Base-by-base conservation (phyloP, 1,140 invertebrate genomes). In the Delia radicum region DNA sequence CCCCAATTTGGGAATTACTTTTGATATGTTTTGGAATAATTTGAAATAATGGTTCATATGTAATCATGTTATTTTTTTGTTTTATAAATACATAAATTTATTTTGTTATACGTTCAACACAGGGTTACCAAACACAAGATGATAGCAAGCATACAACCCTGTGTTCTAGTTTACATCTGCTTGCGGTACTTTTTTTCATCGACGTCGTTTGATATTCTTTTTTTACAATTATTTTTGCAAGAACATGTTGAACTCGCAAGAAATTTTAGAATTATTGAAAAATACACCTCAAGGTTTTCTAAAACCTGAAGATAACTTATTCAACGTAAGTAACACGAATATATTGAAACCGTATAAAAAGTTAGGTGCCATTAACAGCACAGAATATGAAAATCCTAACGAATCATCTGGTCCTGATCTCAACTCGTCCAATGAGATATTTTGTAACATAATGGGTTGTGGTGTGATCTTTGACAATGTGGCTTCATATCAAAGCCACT, bases 331-430 rank as follows among this genome's bases (percentile, higher is more conserved):
- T 15, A 75, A 77, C 27, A 2, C 31, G 27, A 46, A 18, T 13
- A 18, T 75, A 2, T 21, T 77, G n/a, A n/a, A 37, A 21, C 12
- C 69, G 7, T 84, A 76, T 62, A 81, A 76, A 33, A 84, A 84
- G 33, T 75, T 81, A 0, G 82, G 82, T 3, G 80, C 83, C 7
- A 55, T 84, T 1, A 76, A 79, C 3, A 78, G 80, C 33, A 26
- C 71, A 3, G 79, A 82, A 10, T 80, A 81, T 0, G 73, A 79
- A 6, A 48, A 28, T 8, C 28, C 77, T n/a, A 65, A 76, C 18
- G 67, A 48, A 26, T n/a, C 18, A 7, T 2, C 65, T 13, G 13
- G 13, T 37, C 26, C 26, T 10, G 15, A 31, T 71, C n/a, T 4
- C 48, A 28, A 48, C 18, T 3, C 2, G 5, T 18, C 61, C 55